phyloP scores from a whole-genome alignment of 2,797 vertebrate genomes.

The Lepidocolaptes lacrymiger region DNA sequence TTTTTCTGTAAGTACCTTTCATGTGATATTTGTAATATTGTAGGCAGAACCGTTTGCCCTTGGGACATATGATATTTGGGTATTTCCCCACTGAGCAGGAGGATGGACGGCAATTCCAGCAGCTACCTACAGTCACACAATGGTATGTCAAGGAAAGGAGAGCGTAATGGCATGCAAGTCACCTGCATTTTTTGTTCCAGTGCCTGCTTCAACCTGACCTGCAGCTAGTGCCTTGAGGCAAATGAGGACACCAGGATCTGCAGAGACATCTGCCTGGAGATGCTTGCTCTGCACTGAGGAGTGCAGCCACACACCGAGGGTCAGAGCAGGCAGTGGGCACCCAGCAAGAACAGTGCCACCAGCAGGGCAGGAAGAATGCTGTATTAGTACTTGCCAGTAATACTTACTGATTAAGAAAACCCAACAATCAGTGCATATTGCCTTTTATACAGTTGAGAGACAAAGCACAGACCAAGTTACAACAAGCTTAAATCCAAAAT shows the following conservation, averaged over 20 bases:
- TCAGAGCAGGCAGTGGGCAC: background rate
- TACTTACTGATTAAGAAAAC: background rate
- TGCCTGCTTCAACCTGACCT: background rate
- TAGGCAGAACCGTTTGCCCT: background rate
- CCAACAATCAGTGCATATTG: background rate
- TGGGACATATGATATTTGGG: fast-evolving
- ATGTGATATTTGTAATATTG: background rate
- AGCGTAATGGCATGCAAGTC: fast-evolving
- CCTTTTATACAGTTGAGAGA: slow-evolving; percentile 23
- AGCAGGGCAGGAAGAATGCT: background rate
- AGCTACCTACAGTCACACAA: fast-evolving
- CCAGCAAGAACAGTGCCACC: background rate
- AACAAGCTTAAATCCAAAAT: slow-evolving; percentile 44
- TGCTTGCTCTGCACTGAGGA: fast-evolving
- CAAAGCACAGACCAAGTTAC: slow-evolving; percentile 20
- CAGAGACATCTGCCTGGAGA: fast-evolving
- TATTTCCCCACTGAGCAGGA: background rate
- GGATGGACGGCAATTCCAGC: background rate
- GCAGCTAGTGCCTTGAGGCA: fast-evolving
- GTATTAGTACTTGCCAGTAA: background rate
- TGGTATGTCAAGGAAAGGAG: fast-evolving
- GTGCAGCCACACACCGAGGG: fast-evolving
- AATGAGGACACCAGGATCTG: background rate
- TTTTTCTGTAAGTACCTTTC: background rate
- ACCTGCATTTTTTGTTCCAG: background rate